Evolutionary conservation across 2,797 vertebrate genomes (phyloP), one percentile per base, ranked within the genome.

Genomic region (Propithecus perrieri): DNA sequence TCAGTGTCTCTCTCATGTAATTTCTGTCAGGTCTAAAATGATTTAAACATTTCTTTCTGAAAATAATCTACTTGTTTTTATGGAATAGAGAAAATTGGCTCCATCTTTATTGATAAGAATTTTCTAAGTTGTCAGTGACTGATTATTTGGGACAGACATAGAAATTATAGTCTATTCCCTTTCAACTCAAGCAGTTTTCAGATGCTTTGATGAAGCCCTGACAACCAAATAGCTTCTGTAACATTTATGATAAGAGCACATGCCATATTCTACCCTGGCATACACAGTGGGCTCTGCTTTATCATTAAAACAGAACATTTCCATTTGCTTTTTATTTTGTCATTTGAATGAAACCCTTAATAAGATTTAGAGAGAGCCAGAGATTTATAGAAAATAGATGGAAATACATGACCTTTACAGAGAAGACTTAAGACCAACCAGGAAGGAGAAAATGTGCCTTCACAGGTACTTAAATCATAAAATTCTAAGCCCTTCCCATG

Each of bases 71-170:
- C 55, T 96, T 86, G 50, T 96, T 61, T 57, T 91, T 86, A 93
- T 95, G 88, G 90, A 93, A 95, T 84, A 97, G 91, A 98, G 71
- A 93, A 98, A 97, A 97, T 74, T 96, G 95, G n/a, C 48, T 97
- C 79, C 85, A 93, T 91, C n/a, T 97, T 61, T 35, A 89, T 97
- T 97, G 91, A 38, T 96, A 93, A 96, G 80, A 81, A 96, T 96
- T 97, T 46, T 97, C 96, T 97, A 1, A 90, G 72, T 91, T 96
- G 91, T 96, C 91, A 95, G 50, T 96, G 89, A 90, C 76, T 94
- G 91, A 81, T 92, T 92, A 85, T 89, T 96, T 92, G 89, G 59
- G 71, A 4, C 38, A 97, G 93, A 92, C 50, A 67, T 94, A 55
- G 84, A 98, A 97, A 96, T 96, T 80, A 93, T 4, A 90, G 38